These are phyloP conservation scores for Lasiommata megera DNA, from an alignment of 2,888 invertebrate genomes.

Conservation along the genomic window DNA sequence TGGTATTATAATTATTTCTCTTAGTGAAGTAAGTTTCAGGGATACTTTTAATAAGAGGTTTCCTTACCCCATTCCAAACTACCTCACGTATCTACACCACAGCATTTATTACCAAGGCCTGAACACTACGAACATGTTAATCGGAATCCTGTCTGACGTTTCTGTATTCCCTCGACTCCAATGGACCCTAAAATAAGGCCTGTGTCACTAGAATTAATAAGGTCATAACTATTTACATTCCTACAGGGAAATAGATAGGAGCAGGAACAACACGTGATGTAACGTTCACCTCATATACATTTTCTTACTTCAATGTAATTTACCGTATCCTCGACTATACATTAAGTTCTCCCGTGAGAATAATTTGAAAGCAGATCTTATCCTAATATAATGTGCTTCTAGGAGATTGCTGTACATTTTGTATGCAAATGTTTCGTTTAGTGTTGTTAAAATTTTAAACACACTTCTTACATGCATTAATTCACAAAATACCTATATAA, in stretches of 20 bases:
- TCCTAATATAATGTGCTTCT: conserved; percentile 33
- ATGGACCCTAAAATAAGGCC: neutral
- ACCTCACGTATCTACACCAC: too few species aligned
- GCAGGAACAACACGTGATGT: neutral
- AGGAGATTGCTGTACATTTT: conserved; percentile 31
- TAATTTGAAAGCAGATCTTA: conserved; percentile 32
- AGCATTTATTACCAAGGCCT: too few species aligned
- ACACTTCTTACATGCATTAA: conserved; percentile 11
- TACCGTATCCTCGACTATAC: conserved; percentile 17
- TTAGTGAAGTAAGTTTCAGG: too few species aligned
- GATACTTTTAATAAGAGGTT: too few species aligned
- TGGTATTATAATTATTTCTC: too few species aligned
- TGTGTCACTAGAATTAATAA: neutral
- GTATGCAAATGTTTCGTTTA: conserved; percentile 28
- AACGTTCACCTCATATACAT: neutral
- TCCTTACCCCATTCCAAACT: too few species aligned
- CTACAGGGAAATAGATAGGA: conserved; percentile 3
- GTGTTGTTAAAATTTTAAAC: conserved; percentile 20
- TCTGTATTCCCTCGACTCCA: neutral
- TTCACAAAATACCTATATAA: neutral
- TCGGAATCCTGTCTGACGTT: too few species aligned
- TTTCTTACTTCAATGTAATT: conserved; percentile 16
- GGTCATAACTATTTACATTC: conserved; percentile 8
- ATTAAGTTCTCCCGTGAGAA: conserved; percentile 28
- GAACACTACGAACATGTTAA: too few species aligned